Evolutionary conservation across 2,888 invertebrate species (phyloP), one percentile per base, ranked within the genome.

Genomic region (Tupiocoris notatus): DNA sequence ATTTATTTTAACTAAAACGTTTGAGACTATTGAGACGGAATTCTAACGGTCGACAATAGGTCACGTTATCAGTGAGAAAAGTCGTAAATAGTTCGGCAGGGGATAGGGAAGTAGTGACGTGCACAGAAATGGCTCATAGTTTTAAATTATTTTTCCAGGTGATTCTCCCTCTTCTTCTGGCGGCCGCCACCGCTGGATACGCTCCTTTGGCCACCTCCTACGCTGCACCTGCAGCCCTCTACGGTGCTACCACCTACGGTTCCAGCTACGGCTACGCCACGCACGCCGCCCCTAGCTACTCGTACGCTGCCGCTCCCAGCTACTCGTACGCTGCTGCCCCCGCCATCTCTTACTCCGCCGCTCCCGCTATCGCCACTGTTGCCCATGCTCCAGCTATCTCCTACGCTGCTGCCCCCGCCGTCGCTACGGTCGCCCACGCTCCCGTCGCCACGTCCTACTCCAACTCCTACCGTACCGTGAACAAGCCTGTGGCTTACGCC

Each of bases 201-300:
- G 63, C 74, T 18, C 74, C 74, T 16, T 17, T 74, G 54, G 58
- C 70, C 70, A 73, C 73, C 62, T 65, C 75, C 23, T 75, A 75
- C 58, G 75, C 66, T 59, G 75, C 75, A 21, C 25, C 73, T 18
- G 62, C 73, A 22, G 24, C 39, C 21, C 39, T 39, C 39, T 39
- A 39, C 39, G 39, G 39, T 7, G 54, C 71, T 18, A 58, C 71
- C 24, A 12, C 25, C 24, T 75, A 75, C 59, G 75, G 75, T 20
- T 57, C 75, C 65, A 75, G 75, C 75, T 75, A 75, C 66, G 75
- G 75, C 3, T 75, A 75, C 59, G 75, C 75, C 73, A 73, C 73
- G 21, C 73, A 73, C 73, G 73, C 73, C 21, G 73, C 73, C 23
- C 74, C 74, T 1, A 59, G 65, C n/a, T 21, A 18, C 54, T 39